phyloP scores from a whole-genome alignment of 1,140 invertebrate genomes.

The Papilio helenus region DNA sequence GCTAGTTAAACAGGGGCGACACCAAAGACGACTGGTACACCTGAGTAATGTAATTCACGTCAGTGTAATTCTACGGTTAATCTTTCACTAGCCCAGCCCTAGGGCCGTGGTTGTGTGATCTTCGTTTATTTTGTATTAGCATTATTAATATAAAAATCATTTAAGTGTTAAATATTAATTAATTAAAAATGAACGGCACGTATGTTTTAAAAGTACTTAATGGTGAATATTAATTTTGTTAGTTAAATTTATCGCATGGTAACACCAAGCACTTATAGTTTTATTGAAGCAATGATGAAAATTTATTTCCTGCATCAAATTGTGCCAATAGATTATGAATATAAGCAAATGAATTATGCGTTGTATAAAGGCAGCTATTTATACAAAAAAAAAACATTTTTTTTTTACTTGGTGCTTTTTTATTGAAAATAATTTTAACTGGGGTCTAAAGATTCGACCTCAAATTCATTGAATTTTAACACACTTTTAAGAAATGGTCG shows the following conservation, averaged over 20 bases:
- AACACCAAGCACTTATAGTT: neutral
- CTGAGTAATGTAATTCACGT: neutral
- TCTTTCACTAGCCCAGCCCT: neutral
- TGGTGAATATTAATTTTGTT: neutral
- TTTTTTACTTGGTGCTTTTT: constrained; percentile 6
- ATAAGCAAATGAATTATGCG: neutral
- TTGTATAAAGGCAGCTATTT: constrained; percentile 20
- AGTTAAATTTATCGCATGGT: neutral
- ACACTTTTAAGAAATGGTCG: too few relatives aligned
- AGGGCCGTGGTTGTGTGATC: neutral
- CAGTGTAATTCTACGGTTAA: neutral
- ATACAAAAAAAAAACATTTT: neutral
- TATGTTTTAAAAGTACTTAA: neutral
- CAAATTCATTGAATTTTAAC: too few relatives aligned
- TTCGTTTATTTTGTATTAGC: neutral
- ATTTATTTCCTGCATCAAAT: neutral
- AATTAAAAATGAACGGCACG: neutral
- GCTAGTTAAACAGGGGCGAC: too few relatives aligned
- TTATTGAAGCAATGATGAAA: neutral
- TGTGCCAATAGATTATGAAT: constrained; percentile 6
- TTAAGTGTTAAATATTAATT: constrained; percentile 3
- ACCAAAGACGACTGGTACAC: too few relatives aligned
- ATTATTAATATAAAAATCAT: neutral
- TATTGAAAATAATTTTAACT: neutral
- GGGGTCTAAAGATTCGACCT: too few relatives aligned